Evolutionary conservation across 2,888 invertebrate species (phyloP), one percentile per base, ranked within the genome.

Genomic region (Lithodes maja): DNA sequence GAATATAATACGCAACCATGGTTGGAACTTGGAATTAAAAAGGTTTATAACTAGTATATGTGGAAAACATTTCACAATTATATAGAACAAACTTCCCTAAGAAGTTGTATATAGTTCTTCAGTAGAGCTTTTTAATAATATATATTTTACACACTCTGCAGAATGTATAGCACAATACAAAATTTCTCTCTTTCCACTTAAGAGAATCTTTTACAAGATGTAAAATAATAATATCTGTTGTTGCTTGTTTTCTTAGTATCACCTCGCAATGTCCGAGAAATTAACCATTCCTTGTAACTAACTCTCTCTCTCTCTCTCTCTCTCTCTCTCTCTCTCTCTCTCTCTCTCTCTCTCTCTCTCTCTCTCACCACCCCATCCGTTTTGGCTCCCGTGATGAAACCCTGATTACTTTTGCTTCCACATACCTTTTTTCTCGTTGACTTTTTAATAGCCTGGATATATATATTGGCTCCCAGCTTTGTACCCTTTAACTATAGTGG

Each of bases 311-410:
- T 71, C 80, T 80, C 68, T 33, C 52, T 55, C 52, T 17, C 68
- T 69, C 49, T 49, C 61, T 85, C 78, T 49, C 61, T 55, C 68
- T 50, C 79, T 79, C 79, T 79, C 61, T 78, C 55, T 61, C 78
- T 77, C 75, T 55, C 33, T 33, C 33, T 33, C 33, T 33, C 33
- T 33, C 33, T 33, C 33, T 33, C n/a, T 12, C 75, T 49, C 49
- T 77, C 49, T 49, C 75, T 3, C 75, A 17, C 49, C 61, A 61
- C 7, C 61, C 61, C 61, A 61, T 61, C 61, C 61, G 61, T 61
- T 61, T 12, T 61, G 33, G 7, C 61, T 7, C 5, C 61, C 61
- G 61, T 61, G 61, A 61, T 61, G 61, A 61, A 61, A 61, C 61
- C 61, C 61, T 61, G 61, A 61, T 61, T 61, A 61, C 61, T 61